Percentiles rank a stretch among this genome's conserved stretches.
Conservation (phyloP, 2,888 invertebrate genomes). For the Xylota sylvarum region DNA sequence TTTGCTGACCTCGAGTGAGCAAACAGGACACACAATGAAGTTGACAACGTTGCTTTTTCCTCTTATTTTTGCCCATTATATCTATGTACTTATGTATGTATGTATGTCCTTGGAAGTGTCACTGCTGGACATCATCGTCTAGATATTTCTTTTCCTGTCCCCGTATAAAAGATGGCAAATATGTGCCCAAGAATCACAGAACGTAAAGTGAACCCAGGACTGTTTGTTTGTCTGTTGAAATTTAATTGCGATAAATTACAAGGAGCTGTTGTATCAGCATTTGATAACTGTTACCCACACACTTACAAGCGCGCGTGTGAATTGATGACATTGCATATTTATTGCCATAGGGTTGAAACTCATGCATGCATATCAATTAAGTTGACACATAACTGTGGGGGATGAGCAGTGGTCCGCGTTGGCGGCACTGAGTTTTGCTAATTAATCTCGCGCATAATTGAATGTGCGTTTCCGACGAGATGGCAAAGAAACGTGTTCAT, state of each 20-base stretch:
- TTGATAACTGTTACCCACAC: conserved; percentile 35
- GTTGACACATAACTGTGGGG: conserved; percentile 52
- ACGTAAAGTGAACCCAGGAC: neutral
- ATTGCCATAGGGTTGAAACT: conserved; percentile 43
- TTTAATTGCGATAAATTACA: conserved; percentile 74
- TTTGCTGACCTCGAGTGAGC: conserved; percentile 72
- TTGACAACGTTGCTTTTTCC: conserved; percentile 35
- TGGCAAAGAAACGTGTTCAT: conserved; percentile 49
- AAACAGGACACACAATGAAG: conserved; percentile 58
- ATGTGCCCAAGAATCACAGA: conserved; percentile 44
- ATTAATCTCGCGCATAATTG: conserved; percentile 64
- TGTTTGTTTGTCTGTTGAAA: conserved; percentile 47
- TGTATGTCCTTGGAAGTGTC: conserved; percentile 20
- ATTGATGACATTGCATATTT: conserved; percentile 72
- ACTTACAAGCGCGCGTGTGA: conserved; percentile 25
- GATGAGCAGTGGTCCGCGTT: neutral
- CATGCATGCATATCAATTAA: conserved; percentile 74
- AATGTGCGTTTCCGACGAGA: conserved; percentile 41
- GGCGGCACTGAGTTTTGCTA: conserved; percentile 42
- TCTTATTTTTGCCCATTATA: conserved; percentile 4
- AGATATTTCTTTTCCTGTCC: neutral
- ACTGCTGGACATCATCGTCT: conserved; percentile 40
- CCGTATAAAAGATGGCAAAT: conserved; percentile 26
- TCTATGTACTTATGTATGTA: too few species aligned
- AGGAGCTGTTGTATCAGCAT: conserved; percentile 40